phyloP scores from a whole-genome alignment of 2,797 vertebrate species.

The Semotilus atromaculatus region DNA sequence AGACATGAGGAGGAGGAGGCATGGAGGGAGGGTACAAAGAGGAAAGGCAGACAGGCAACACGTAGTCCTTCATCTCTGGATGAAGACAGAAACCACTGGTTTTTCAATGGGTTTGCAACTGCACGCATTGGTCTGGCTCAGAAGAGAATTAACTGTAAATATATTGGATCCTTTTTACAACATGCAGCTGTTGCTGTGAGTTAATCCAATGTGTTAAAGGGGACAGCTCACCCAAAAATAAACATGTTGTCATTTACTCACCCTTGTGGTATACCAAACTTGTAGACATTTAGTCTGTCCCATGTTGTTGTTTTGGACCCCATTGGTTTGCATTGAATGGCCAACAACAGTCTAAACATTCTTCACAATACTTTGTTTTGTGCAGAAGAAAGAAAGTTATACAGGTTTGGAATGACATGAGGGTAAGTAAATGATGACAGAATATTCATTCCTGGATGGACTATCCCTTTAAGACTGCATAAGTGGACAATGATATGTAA shows the following conservation, averaged over 20 bases:
- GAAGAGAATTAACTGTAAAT: constrained; percentile 13
- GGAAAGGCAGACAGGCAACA: constrained; percentile 71
- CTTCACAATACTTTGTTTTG: not conserved
- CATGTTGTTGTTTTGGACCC: not conserved
- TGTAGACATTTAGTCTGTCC: not conserved
- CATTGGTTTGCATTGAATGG: not conserved
- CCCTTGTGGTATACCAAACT: not conserved
- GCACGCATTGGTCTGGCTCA: not conserved
- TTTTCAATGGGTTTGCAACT: not conserved
- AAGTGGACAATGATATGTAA: not conserved
- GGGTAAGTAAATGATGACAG: not conserved
- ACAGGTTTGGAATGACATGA: not conserved
- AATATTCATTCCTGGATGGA: not conserved
- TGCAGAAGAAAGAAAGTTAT: not conserved
- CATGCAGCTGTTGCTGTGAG: not conserved
- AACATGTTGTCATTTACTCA: not conserved
- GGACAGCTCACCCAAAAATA: not conserved
- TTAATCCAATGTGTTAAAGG: not conserved
- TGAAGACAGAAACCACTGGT: constrained; percentile 55
- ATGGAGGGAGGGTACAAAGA: constrained; percentile 77
- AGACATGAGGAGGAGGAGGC: constrained; percentile 75
- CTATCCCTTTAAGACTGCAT: not conserved
- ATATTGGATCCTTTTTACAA: constrained; percentile 8
- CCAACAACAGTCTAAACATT: not conserved
- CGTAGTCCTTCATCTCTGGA: constrained; percentile 73